Base-by-base conservation (phyloP, 2,797 vertebrate genomes). In the Nyctibius grandis region DNA sequence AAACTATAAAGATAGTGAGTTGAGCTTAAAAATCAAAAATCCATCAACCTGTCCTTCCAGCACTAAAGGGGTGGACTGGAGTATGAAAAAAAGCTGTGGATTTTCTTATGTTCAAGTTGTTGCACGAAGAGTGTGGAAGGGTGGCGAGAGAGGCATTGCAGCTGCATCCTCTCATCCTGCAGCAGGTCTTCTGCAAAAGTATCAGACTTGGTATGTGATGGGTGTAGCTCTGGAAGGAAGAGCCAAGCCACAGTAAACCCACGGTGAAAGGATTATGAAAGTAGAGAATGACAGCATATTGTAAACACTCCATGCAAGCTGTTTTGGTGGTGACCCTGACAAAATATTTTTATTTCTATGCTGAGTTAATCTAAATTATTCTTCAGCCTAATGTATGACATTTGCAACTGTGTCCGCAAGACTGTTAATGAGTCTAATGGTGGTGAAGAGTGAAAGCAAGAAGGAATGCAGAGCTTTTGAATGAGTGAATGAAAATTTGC, bases 11-110 rank as follows among this genome's bases (percentile, higher is more conserved):
- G 44, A 51, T 20, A 60, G 36, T 34, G 23, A 80, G n/a, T 51
- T 70, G 34, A 82, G 20, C 36, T 91, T 87, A 79, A 85, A 95
- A 91, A 60, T 56, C 0, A 67, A 48, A 89, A 88, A 56, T 56
- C 11, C 19, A 36, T 68, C 48, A 69, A 21, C n/a, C 25, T 67
- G 23, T 51, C 45, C 15, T 45, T 77, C 14, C 22, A 80, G 4
- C 11, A 29, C 53, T 88, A 68, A 88, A 38, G 28, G 9, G 1
- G 3, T 9, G 12, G 22, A 29, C 26, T 85, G 51, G 12, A 79
- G 20, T 31, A 18, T 51, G 50, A 50, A 86, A 56, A 56, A 67
- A 60, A 51, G 23, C 17, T 64, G 28, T 70, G 23, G 12, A 22
- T 54, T 61, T 84, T 68, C 45, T 64, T 38, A 17, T 0, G 12